Conservation (phyloP, 2,113 vertebrate genomes). For the Ondatra zibethicus region DNA sequence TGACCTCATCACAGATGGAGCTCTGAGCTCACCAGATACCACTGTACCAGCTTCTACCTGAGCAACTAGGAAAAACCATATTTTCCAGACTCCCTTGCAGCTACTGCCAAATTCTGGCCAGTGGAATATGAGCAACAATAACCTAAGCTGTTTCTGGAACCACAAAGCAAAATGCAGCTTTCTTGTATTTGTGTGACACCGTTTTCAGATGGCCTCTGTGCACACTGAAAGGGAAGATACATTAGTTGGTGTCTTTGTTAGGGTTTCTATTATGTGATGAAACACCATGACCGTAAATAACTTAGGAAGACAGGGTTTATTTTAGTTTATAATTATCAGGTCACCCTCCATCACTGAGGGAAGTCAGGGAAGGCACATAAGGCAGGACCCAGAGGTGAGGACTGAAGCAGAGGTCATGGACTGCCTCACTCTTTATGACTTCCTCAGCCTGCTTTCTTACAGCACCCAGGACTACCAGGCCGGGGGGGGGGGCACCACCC, state of each 20-base stretch:
- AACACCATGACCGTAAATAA: not conserved
- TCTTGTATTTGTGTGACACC: not conserved
- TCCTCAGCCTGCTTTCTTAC: not conserved
- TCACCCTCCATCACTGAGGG: not conserved
- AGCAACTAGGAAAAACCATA: not conserved
- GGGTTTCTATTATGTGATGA: not conserved
- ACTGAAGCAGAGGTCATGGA: not conserved
- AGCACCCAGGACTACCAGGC: not conserved
- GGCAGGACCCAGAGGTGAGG: not conserved
- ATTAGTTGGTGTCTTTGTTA: not conserved
- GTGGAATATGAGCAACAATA: not conserved
- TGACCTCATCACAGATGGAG: not conserved
- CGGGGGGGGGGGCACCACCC: not conserved
- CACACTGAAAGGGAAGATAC: rapidly evolving
- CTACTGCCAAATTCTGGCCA: not conserved
- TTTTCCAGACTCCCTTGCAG: not conserved
- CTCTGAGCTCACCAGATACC: not conserved
- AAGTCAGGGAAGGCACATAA: not conserved
- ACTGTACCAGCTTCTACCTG: not conserved
- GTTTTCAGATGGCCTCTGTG: not conserved
- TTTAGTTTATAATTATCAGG: not conserved
- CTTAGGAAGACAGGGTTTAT: not conserved
- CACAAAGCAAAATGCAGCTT: not conserved
- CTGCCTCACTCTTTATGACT: not conserved
- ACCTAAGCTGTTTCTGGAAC: not conserved